Evolutionary conservation across 2,797 vertebrate genomes (phyloP).

Genomic region (Peromyscus eremicus): DNA sequence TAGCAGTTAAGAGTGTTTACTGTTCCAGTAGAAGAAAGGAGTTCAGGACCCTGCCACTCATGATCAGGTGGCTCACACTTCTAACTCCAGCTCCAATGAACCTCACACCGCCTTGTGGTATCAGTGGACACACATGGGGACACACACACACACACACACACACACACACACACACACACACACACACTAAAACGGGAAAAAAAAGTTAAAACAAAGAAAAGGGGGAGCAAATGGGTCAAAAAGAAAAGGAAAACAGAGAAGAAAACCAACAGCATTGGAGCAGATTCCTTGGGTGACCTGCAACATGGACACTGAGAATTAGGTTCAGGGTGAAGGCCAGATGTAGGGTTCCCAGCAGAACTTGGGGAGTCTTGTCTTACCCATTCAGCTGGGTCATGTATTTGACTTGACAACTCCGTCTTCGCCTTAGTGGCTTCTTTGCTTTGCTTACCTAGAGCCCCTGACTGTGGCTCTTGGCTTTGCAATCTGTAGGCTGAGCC

Average conservation of each 20-base stretch:
- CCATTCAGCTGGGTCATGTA: background rate
- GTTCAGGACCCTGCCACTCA: background rate
- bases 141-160: no score
- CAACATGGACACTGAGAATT: background rate
- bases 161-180: background rate
- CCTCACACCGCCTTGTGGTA: background rate
- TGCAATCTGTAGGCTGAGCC: background rate
- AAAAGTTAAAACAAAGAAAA: background rate
- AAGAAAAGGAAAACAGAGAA: background rate
- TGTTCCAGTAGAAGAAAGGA: background rate
- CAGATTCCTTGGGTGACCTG: background rate
- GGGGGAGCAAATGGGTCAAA: background rate
- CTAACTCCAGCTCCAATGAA: background rate
- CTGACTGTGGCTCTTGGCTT: background rate
- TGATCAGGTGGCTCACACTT: background rate
- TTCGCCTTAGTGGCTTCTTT: background rate
- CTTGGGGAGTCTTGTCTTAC: background rate
- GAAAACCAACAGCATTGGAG: background rate
- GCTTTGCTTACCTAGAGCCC: background rate
- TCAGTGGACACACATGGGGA: background rate
- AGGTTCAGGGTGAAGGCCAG: background rate
- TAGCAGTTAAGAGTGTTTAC: background rate
- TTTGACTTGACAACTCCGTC: background rate
- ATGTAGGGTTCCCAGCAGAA: no score
- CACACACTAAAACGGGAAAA: background rate